Evolutionary conservation across 2,888 invertebrate species (phyloP).

Genomic region (Digitonthophagus gazella): DNA sequence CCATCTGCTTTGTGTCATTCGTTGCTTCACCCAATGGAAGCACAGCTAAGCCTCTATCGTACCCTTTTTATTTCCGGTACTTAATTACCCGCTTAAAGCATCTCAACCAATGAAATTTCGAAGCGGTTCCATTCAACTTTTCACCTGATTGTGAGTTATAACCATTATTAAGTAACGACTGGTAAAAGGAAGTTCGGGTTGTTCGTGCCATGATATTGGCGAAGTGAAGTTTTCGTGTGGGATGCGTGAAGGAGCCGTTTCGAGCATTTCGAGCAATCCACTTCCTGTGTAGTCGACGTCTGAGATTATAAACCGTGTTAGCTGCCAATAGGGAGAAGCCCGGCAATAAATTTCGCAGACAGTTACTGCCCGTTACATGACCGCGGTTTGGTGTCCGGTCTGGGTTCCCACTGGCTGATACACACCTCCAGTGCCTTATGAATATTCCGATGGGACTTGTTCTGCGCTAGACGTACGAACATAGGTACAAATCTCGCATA

Average conservation of each 20-base stretch:
- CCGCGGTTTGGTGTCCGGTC: neutral
- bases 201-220: no score
- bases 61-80: neutral
- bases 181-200: no score
- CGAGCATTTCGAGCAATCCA: neutral
- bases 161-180: no score
- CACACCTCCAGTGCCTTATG: conserved; percentile 1
- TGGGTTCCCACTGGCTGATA: no score
- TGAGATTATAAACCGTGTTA: conserved; percentile 5
- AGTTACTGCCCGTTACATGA: conserved; percentile 13
- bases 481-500: neutral
- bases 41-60: neutral
- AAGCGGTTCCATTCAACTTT: no score
- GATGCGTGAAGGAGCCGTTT: neutral
- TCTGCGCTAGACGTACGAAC: neutral
- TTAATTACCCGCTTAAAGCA: neutral
- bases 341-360: conserved; percentile 5
- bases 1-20: neutral
- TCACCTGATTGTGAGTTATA: no score
- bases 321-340: conserved; percentile 2
- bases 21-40: neutral
- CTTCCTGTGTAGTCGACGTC: neutral
- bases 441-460: neutral
- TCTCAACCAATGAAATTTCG: neutral
- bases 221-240: neutral